These are phyloP conservation scores for Piscicola geometra DNA, from an alignment of 2,888 invertebrate species.

Conservation along the genomic window DNA sequence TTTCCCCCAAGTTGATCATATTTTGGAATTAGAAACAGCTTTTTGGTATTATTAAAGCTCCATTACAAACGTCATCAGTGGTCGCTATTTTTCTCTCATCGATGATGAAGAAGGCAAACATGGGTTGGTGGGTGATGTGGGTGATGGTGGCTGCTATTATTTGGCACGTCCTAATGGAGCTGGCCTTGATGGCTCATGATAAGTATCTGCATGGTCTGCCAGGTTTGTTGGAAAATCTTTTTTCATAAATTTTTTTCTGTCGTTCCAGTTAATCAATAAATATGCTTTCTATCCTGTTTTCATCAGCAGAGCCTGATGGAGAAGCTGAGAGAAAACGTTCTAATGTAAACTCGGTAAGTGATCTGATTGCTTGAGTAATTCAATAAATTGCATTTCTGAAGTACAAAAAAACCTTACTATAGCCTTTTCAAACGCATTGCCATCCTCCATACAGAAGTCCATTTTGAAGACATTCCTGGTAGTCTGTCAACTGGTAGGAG, in stretches of 20 bases:
- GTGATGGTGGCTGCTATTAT: conserved; percentile 18
- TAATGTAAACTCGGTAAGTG: too few species aligned
- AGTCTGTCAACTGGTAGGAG: conserved; percentile 16
- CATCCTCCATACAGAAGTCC: conserved; percentile 16
- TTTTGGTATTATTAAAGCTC: too few species aligned
- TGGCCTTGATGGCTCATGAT: conserved; percentile 15
- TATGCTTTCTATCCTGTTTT: too few species aligned
- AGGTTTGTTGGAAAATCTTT: neutral
- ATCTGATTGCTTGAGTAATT: too few species aligned
- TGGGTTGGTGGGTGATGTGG: conserved; percentile 24
- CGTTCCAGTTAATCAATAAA: too few species aligned
- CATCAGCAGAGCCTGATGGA: too few species aligned
- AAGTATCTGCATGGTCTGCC: neutral
- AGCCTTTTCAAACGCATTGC: neutral
- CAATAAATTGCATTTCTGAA: neutral
- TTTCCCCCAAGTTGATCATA: too few species aligned
- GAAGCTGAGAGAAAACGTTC: too few species aligned
- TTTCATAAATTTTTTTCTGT: neutral
- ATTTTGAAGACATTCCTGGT: conserved; percentile 13
- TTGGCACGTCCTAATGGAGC: conserved; percentile 21
- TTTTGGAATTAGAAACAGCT: too few species aligned
- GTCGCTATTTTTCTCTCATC: conserved; percentile 24
- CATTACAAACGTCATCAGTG: too few species aligned
- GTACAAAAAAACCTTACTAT: neutral
- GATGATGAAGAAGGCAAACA: conserved; percentile 5